These are phyloP conservation scores for Bucorvus abyssinicus DNA, from an alignment of 2,797 vertebrate species.

Conservation along the genomic window DNA sequence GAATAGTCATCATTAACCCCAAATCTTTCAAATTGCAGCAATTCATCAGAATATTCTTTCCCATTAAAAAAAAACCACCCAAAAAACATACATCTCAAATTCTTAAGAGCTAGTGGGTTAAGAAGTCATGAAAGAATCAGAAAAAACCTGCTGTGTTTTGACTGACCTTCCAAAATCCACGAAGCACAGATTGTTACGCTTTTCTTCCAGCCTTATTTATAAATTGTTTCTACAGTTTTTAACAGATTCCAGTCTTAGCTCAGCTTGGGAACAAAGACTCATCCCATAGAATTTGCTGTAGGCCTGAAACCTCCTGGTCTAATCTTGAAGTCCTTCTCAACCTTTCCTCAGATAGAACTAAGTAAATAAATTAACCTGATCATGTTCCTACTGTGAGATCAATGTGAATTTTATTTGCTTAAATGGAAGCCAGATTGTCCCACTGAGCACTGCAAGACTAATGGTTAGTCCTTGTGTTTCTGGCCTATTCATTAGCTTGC, in stretches of 20 bases:
- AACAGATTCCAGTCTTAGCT: neutral
- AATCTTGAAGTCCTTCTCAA: neutral
- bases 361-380: constrained; percentile 50
- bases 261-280: neutral
- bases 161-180: neutral
- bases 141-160: neutral
- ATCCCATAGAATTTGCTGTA: constrained; percentile 3
- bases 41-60: neutral
- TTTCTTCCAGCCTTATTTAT: neutral
- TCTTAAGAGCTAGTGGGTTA: neutral
- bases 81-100: neutral
- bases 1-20: neutral
- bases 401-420: constrained; percentile 46
- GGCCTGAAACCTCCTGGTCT: neutral
- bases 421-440: constrained; percentile 44
- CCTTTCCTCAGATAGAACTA: neutral
- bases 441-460: neutral
- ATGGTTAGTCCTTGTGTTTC: neutral
- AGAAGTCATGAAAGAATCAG: neutral
- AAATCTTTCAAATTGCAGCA: neutral
- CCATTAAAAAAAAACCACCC: neutral
- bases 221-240: neutral
- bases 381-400: constrained; percentile 34
- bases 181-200: neutral
- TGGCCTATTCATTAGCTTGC: neutral